Base-by-base conservation (phyloP, 2,888 invertebrate species). In the Plagodis pulveraria region DNA sequence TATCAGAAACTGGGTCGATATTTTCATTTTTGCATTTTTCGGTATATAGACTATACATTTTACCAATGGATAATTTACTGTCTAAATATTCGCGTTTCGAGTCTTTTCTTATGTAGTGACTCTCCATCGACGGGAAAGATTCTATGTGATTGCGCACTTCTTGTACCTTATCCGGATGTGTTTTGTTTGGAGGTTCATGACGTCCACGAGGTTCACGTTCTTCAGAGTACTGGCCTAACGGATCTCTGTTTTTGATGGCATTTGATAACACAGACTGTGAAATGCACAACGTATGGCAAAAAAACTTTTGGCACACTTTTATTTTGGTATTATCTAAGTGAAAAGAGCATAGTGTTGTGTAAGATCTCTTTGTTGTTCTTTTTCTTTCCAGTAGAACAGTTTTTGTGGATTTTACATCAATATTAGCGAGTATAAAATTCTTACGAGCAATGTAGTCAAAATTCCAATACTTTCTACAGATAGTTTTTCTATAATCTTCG, bases 51-150 rank as follows among this genome's bases (percentile, higher is more conserved):
- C 6, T n/a, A 22, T 22, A 22, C 22, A 22, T 22, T 22, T 22
- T 22, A 22, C 22, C 4, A 22, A 22, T 22, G 22, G 22, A 22
- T 4, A 22, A 22, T 22, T 22, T 22, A 22, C 22, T 22, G 22
- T 22, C 22, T 22, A 22, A 22, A 22, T 22, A 22, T 22, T 22
- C 4, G 22, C 22, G 44, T 12, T 44, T 44, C 12, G 22, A 12
- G 22, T 44, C 44, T 22, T 44, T 44, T 22, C 44, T 44, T 22
- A 44, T 44, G 9, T 44, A 44, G 9, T 44, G 11, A 7, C 44
- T 44, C 12, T 44, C 44, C 22, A 44, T 44, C 9, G 44, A 22
- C 9, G 44, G 44, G 12, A 44, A 44, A 5, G 44, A 44, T 22
- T 9, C 7, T 12, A 44, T 44, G 9, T 44, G 44, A 22, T 22